A percentile compares a stretch with the other conserved stretches of the same genome.
These are phyloP conservation scores for Hylaea fasciaria DNA, from an alignment of 2,888 invertebrate genomes.

Conservation along the genomic window DNA sequence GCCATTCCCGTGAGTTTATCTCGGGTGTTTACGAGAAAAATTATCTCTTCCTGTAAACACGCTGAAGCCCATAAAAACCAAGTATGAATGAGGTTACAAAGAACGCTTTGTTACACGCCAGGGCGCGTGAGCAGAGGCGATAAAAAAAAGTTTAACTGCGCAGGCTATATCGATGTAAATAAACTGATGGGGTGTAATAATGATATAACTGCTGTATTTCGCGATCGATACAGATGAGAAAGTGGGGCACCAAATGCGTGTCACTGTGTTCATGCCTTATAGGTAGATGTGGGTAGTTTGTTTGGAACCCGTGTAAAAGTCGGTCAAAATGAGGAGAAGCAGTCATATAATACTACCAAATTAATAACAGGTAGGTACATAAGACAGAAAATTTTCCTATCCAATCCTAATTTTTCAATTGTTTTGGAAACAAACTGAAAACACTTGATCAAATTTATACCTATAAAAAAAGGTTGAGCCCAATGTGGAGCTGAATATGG, in stretches of 20 bases:
- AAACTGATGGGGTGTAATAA: constrained; percentile 26
- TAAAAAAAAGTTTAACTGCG: constrained; percentile 34
- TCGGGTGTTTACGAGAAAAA: constrained; percentile 31
- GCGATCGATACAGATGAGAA: constrained; percentile 21
- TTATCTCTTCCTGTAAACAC: constrained; percentile 29
- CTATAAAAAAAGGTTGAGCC: too few species aligned
- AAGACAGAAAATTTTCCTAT: too few species aligned
- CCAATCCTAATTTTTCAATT: too few species aligned
- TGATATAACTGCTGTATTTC: constrained; percentile 28
- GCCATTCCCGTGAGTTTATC: constrained; percentile 28
- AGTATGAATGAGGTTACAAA: constrained; percentile 34
- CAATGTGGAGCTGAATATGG: too few species aligned
- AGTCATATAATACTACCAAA: background rate
- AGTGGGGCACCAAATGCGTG: constrained; percentile 12
- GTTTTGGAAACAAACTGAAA: too few species aligned
- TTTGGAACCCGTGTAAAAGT: background rate
- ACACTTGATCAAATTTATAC: too few species aligned
- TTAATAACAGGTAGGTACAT: background rate
- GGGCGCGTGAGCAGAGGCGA: constrained; percentile 29
- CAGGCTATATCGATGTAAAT: constrained; percentile 30
- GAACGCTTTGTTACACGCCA: constrained; percentile 32
- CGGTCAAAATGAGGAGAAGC: background rate
- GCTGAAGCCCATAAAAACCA: constrained; percentile 27
- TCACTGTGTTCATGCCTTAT: background rate
- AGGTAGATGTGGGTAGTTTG: too few species aligned